Conservation (phyloP, 2,113 vertebrate genomes). For the Alethe castanea region DNA sequence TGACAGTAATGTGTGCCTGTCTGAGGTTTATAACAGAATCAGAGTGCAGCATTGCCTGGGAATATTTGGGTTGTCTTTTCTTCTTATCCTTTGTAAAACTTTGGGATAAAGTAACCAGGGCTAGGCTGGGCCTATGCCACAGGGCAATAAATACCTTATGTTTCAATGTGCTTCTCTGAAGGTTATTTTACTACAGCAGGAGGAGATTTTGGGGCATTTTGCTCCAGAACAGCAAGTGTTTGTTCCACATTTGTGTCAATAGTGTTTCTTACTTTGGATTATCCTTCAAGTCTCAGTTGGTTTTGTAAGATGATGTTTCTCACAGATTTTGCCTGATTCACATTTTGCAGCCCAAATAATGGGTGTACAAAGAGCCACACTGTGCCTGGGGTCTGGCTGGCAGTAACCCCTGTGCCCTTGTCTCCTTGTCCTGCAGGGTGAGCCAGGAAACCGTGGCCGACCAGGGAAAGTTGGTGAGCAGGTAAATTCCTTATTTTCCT, state of each 20-base stretch:
- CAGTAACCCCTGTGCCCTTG: neutral
- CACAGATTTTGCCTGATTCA: neutral
- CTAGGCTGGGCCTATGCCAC: neutral
- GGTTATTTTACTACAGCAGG: neutral
- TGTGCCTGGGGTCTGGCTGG: neutral
- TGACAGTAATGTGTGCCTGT: neutral
- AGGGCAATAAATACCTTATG: neutral
- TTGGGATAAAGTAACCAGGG: neutral
- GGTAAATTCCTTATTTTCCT: conserved; percentile 71
- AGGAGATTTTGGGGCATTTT: neutral
- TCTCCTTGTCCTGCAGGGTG: conserved; percentile 79
- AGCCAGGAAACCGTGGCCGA: conserved; percentile 83
- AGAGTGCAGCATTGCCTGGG: neutral
- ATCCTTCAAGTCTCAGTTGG: neutral
- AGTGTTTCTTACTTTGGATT: neutral
- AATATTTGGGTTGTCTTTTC: neutral
- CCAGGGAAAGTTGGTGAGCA: conserved; percentile 88
- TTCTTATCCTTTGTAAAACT: neutral
- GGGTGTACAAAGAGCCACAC: rapidly evolving
- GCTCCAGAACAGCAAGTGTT: neutral
- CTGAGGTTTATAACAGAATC: neutral
- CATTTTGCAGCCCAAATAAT: neutral
- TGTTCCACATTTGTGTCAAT: neutral
- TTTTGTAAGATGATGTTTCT: neutral
- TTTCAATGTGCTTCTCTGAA: neutral